Conservation (phyloP, 2,113 vertebrate genomes). For the Prolemur simus region DNA sequence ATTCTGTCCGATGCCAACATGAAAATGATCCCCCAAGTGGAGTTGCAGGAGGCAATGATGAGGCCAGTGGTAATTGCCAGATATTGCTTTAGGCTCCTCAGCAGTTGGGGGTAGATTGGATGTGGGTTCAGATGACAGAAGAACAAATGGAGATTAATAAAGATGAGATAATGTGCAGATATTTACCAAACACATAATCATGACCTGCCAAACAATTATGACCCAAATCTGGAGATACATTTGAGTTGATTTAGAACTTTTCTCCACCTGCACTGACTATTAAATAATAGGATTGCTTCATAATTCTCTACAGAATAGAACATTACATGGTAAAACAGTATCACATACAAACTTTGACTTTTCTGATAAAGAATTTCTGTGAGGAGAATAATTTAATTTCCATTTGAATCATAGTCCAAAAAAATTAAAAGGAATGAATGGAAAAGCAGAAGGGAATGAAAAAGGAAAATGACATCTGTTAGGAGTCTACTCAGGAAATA, state of each 20-base stretch:
- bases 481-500: neutral
- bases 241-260: neutral
- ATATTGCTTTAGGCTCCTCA: neutral
- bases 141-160: neutral
- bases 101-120: neutral
- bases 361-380: neutral
- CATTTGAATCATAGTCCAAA: neutral
- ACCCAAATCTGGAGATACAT: neutral
- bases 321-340: neutral
- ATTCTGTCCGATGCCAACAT: neutral
- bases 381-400: neutral
- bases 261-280: neutral
- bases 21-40: neutral
- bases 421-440: neutral
- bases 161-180: neutral
- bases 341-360: neutral
- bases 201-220: neutral
- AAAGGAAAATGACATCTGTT: neutral
- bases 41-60: neutral
- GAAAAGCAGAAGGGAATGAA: neutral
- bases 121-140: neutral
- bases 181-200: neutral
- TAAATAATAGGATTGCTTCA: neutral
- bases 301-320: neutral
- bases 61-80: neutral